phyloP scores from a whole-genome alignment of 2,797 vertebrate genomes.

The Notolabrus celidotus region DNA sequence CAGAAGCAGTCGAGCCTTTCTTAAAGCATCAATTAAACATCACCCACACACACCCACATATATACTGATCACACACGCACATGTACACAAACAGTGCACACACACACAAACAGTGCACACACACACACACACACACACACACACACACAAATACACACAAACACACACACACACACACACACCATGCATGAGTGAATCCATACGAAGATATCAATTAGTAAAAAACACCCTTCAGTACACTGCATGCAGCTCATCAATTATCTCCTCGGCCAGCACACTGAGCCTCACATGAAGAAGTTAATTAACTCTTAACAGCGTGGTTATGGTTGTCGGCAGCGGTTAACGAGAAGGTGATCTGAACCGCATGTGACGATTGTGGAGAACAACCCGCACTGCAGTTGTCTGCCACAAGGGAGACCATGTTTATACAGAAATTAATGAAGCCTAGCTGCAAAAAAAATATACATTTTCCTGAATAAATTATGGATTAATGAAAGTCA shows the following conservation, averaged over 20 bases:
- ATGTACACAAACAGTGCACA: too few relatives aligned
- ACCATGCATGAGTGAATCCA: slow-evolving; percentile 12
- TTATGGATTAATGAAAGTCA: too few relatives aligned
- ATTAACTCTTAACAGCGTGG: slow-evolving; percentile 33
- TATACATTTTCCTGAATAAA: too few relatives aligned
- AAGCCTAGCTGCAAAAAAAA: background rate
- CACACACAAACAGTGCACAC: too few relatives aligned
- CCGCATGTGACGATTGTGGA: background rate
- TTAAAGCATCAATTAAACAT: slow-evolving; percentile 10
- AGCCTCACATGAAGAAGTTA: slow-evolving; percentile 37
- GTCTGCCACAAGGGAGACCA: background rate
- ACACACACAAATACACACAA: too few relatives aligned
- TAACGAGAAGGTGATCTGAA: slow-evolving; percentile 19
- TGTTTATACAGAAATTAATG: background rate
- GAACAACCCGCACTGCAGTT: background rate
- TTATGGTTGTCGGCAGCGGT: slow-evolving; percentile 42
- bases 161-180: background rate
- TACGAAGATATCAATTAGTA: slow-evolving; percentile 45
- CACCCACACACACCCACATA: too few relatives aligned
- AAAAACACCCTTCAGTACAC: slow-evolving; percentile 36
- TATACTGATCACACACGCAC: background rate
- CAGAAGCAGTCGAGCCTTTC: slow-evolving; percentile 23
- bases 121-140: too few relatives aligned
- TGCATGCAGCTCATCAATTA: slow-evolving; percentile 33
- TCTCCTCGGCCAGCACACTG: slow-evolving; percentile 21